Conservation (phyloP, 2,888 invertebrate genomes). For the Galeruca laticollis region DNA sequence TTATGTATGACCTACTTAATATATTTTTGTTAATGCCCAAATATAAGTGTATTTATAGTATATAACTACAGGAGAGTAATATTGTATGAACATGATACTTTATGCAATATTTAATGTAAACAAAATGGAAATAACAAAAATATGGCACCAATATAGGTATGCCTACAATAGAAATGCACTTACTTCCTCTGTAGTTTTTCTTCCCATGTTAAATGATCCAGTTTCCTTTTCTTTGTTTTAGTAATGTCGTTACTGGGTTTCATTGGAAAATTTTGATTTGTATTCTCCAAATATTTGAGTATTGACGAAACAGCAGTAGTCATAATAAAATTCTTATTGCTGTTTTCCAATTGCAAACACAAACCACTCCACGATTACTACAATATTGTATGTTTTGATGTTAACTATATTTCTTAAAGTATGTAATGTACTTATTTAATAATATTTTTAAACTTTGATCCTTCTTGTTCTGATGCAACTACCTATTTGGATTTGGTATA, state of each 20-base stretch:
- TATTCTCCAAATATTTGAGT: constrained; percentile 59
- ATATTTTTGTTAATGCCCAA: no score
- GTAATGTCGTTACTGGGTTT: constrained; percentile 54
- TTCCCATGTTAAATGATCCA: constrained; percentile 88
- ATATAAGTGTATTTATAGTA: no score
- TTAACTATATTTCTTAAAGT: neutral
- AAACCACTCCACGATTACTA: neutral
- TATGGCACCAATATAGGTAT: neutral
- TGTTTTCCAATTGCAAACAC: constrained; percentile 15
- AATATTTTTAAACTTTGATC: neutral
- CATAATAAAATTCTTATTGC: constrained; percentile 26
- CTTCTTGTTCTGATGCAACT: neutral
- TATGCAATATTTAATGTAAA: no score
- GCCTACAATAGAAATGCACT: constrained; percentile 63
- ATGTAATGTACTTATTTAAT: neutral
- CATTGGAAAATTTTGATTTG: constrained; percentile 51
- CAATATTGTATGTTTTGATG: neutral
- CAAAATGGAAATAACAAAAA: constrained; percentile 1
- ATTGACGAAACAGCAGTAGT: constrained; percentile 55
- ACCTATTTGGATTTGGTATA: neutral
- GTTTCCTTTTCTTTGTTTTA: constrained; percentile 76
- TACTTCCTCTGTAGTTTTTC: constrained; percentile 90
- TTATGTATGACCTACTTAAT: no score
- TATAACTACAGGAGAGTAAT: no score
- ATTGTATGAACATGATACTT: no score